Conservation (phyloP, 2,797 vertebrate genomes). For the Sternarchorhynchus goeldii region DNA sequence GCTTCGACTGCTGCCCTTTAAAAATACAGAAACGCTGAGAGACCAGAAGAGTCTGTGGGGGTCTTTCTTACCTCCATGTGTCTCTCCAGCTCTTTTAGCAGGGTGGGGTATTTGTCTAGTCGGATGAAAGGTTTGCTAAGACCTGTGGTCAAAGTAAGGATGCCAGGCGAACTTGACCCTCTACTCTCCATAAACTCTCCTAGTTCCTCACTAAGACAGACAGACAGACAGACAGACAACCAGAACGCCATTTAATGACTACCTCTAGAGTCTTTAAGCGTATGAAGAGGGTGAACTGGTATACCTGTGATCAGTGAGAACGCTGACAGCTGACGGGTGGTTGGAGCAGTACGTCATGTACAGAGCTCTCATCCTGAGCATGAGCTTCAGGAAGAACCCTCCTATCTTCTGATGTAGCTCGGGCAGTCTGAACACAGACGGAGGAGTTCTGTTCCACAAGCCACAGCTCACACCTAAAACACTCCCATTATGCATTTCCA, state of each 20-base stretch:
- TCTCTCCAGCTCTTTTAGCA: conserved; percentile 87
- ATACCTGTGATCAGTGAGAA: conserved; percentile 96
- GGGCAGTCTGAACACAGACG: conserved; percentile 78
- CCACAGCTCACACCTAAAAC: neutral
- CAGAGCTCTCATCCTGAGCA: conserved; percentile 92
- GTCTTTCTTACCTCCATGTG: conserved; percentile 83
- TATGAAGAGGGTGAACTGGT: neutral
- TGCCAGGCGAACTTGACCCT: conserved; percentile 87
- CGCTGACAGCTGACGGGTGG: conserved; percentile 92
- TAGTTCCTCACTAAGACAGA: conserved; percentile 82
- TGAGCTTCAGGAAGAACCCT: conserved; percentile 93
- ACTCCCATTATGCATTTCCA: neutral
- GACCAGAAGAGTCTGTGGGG: too few relatives aligned
- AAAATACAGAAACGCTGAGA: too few relatives aligned
- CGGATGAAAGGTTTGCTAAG: conserved; percentile 97
- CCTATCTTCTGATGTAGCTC: conserved; percentile 94
- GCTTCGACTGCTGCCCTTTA: too few relatives aligned
- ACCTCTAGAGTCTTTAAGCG: neutral
- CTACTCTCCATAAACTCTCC: conserved; percentile 94
- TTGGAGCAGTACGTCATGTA: conserved; percentile 95
- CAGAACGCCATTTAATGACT: neutral
- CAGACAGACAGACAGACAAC: neutral
- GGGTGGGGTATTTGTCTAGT: conserved; percentile 88
- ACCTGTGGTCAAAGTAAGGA: conserved; percentile 90
- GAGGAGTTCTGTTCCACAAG: neutral